Base-by-base conservation (phyloP, 1,140 invertebrate genomes). In the Akabosia matsudoensis region DNA sequence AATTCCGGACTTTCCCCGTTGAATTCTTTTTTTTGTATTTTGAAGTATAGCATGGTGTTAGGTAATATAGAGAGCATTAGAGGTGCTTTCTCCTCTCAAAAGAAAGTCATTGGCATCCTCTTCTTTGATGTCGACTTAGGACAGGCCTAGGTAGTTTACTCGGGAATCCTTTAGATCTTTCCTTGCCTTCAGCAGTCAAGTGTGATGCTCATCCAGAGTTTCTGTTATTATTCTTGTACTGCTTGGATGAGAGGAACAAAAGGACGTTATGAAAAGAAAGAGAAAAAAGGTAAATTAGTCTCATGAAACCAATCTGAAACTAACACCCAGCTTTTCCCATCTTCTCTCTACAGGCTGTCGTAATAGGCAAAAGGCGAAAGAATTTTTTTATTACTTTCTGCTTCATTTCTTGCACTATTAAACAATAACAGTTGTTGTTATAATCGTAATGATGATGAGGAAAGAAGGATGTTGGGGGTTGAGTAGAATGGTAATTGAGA, bases 231-330 rank as follows among this genome's bases (percentile, higher is more conserved):
- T 45, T 45, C 37, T 45, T 16, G 24, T 14, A 24, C 13, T 61
- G 13, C 24, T 24, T 7, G 54, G 4, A 22, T n/a, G 54, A 61
- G 54, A n/a, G 4, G 54, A 22, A 61, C 13, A 61, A 61, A 22
- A n/a, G 24, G 24, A 61, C 7, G 7, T 67, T 67, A 56, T 13
- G 7, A 16, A 4, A 13, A 4, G 7, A 7, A 28, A 67, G 61
- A 30, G 18, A 45, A 70, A 75, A 51, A 75, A 31, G 74, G 74
- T 34, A 75, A 75, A 75, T 75, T 75, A 75, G 74, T 30, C 74
- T 75, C 74, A 75, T 75, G 74, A 75, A 75, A 75, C 37, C 61
- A 70, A 75, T 70, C 61, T n/a, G 74, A 75, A 75, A 64, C 74
- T 75, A 67, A 33, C 26, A 75, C 51, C 74, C 67, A 45, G 70